Evolutionary conservation across 2,888 invertebrate species (phyloP), one percentile per base, ranked within the genome.

Genomic region (Scaptomyza parva): DNA sequence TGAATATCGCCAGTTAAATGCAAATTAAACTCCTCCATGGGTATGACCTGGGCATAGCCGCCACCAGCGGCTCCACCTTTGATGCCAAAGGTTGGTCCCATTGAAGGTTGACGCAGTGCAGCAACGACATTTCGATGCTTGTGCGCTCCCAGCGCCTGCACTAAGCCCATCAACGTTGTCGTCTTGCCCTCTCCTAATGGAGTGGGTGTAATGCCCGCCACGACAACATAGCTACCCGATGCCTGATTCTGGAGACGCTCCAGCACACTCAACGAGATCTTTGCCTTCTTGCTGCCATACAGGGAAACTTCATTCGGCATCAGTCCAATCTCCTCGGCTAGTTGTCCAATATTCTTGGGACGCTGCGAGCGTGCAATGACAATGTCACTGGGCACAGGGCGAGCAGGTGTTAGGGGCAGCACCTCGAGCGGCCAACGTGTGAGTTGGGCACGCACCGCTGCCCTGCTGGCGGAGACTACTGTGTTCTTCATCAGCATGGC

Each of bases 1-100:
- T 99, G 99, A 86, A 99, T 99, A 90, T 99, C 99, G 1, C 99
- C 98, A 0, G 99, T 99, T 76, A 99, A 93, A 91, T 99, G 99
- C 0, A 99, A 94, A 92, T 99, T 99, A 92, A 99, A 99, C 87
- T 99, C 99, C 92, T 99, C 99, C 99, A 99, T 99, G 0, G 99
- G 99, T 76, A 99, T 99, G 0, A 96, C 95, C 93, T 97, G 96
- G 0, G 99, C 96, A 91, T 99, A 99, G 3, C 99, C 99, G 3
- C 99, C 99, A 17, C 99, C 99, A 2, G 99, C 99, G 7, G 99
- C 99, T 1, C 99, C 99, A 24, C 99, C 99, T 50, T 91, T 91
- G 59, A 99, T 98, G 11, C 99, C 99, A 92, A 99, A 99, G 8
- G 99, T 99, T 2, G 99, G 99, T 3, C 99, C 99, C 92, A 99